phyloP scores from a whole-genome alignment of 1,140 invertebrate genomes.

The Ceratosolen fusciceps region DNA sequence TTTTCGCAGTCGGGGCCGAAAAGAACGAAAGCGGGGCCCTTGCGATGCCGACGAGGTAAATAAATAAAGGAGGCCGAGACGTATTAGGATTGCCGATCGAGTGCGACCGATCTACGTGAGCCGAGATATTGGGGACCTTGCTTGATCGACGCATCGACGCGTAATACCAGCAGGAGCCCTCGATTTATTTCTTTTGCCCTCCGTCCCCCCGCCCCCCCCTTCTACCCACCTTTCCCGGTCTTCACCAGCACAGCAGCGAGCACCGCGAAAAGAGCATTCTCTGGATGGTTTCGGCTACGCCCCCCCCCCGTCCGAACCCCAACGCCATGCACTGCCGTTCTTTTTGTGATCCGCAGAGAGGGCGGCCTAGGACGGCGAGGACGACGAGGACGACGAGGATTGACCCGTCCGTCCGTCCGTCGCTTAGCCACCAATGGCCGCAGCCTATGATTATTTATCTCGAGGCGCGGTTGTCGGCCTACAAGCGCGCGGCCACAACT shows the following conservation, averaged over 20 bases:
- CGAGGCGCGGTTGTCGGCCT: no score
- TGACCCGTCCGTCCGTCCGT: no score
- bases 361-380: no score
- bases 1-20: background rate
- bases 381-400: no score
- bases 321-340: no score
- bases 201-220: background rate
- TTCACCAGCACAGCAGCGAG: background rate
- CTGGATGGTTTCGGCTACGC: background rate
- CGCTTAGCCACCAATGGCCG: no score
- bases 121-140: background rate
- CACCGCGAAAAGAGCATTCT: background rate
- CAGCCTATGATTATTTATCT: no score
- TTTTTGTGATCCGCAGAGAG: no score
- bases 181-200: background rate
- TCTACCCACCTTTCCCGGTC: no score
- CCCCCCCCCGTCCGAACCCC: background rate
- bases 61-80: background rate
- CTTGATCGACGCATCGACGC: constrained; percentile 33
- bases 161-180: constrained; percentile 13
- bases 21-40: background rate
- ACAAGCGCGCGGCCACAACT: no score
- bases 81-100: background rate
- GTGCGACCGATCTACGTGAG: background rate
- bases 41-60: background rate